These are phyloP conservation scores for Microtus montanus DNA, from an alignment of 2,113 vertebrate species.

Conservation along the genomic window DNA sequence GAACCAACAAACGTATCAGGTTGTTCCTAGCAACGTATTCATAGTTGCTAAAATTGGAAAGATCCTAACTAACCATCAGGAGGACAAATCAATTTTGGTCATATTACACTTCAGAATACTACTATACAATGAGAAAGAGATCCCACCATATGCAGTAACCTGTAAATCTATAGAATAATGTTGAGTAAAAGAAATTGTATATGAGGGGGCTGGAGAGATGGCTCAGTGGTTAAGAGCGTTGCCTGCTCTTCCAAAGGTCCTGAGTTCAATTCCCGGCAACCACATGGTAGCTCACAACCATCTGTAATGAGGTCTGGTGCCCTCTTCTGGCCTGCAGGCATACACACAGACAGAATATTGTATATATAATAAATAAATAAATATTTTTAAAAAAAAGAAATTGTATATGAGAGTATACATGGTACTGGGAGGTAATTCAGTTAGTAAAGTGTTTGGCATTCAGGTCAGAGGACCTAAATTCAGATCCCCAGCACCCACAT, in stretches of 20 bases:
- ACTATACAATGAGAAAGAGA: background rate
- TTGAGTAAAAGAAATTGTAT: background rate
- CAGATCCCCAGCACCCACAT: background rate
- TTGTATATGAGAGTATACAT: too few relatives aligned
- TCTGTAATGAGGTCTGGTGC: too few relatives aligned
- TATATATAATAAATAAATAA: too few relatives aligned
- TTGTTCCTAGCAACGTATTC: background rate
- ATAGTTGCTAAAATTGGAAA: background rate
- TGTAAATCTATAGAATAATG: background rate
- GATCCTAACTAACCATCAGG: background rate
- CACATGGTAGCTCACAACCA: too few relatives aligned
- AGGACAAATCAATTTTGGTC: background rate
- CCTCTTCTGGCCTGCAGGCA: too few relatives aligned
- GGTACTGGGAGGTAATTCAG: background rate
- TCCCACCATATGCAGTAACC: fast-evolving
- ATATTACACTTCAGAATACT: background rate
- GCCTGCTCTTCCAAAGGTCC: too few relatives aligned
- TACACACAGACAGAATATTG: too few relatives aligned
- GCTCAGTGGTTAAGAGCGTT: too few relatives aligned
- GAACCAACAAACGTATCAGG: background rate
- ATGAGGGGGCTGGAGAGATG: too few relatives aligned
- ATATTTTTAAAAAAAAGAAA: background rate
- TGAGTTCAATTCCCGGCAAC: too few relatives aligned
- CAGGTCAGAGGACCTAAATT: background rate
- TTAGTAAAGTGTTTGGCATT: background rate